phyloP scores from a whole-genome alignment of 23 tunicate species.

The Aplidium turbinatum region DNA sequence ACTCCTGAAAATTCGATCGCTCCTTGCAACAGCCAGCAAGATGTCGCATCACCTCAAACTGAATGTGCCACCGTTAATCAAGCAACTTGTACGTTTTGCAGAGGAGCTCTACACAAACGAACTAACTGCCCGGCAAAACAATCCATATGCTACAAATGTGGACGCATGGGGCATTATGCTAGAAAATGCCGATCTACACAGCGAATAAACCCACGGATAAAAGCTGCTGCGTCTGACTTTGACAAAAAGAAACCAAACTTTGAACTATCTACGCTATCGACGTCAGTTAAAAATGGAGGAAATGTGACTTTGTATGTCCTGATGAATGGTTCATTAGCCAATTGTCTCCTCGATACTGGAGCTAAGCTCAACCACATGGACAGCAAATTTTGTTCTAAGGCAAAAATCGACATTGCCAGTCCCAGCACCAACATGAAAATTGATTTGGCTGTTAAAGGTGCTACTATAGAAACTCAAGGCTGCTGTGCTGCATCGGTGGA shows the following conservation, averaged over 20 bases:
- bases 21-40: no score
- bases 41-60: not conserved
- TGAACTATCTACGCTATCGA: not conserved
- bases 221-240: no score
- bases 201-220: no score
- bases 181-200: not conserved
- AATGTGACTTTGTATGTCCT: not conserved
- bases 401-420: no score
- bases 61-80: not conserved
- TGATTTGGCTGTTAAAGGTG: no score
- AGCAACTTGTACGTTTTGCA: not conserved
- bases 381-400: not conserved
- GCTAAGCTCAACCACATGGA: not conserved
- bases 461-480: not conserved
- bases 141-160: slow-evolving; percentile 12
- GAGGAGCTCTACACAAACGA: not conserved
- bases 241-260: not conserved
- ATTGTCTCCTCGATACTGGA: slow-evolving; percentile 11
- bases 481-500: not conserved
- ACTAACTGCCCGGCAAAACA: not conserved
- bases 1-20: no score
- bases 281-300: not conserved
- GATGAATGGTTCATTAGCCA: not conserved
- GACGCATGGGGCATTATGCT: not conserved
- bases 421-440: no score